A percentile compares a stretch with the other conserved stretches of the same genome.
Conservation (phyloP, 2,797 vertebrate species). For the Sciurus vulgaris region DNA sequence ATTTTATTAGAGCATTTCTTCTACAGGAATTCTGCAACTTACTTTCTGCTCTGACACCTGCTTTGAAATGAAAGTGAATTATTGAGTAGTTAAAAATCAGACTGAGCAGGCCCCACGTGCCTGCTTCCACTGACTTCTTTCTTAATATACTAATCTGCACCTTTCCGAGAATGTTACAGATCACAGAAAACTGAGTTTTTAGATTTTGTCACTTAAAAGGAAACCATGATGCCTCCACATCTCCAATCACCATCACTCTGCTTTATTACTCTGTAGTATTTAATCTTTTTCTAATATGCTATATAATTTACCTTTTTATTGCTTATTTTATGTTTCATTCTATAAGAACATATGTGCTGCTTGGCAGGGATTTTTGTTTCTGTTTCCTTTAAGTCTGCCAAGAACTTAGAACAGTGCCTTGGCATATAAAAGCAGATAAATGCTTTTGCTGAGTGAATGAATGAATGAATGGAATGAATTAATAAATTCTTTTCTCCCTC, state of each 20-base stretch:
- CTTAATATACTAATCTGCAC: neutral
- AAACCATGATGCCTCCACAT: neutral
- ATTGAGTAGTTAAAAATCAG: neutral
- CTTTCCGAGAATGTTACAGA: neutral
- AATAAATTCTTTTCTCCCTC: neutral
- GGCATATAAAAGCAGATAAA: neutral
- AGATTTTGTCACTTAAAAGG: neutral
- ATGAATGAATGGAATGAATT: neutral
- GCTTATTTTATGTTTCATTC: neutral
- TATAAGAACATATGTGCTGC: neutral
- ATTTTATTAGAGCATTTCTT: conserved; percentile 69
- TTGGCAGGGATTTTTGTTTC: neutral
- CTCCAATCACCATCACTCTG: neutral
- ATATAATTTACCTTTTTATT: neutral
- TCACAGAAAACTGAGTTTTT: neutral
- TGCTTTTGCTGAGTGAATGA: conserved; percentile 43
- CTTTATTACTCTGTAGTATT: neutral
- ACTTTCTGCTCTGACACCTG: conserved; percentile 51
- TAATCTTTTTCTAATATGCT: neutral
- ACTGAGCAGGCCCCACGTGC: neutral
- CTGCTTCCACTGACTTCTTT: neutral
- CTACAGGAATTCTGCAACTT: conserved; percentile 4
- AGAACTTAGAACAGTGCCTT: conserved; percentile 19
- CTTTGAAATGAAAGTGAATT: conserved; percentile 47
- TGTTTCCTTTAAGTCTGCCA: conserved; percentile 2